Conservation (phyloP, 2,888 invertebrate genomes). For the Eulithis testata region DNA sequence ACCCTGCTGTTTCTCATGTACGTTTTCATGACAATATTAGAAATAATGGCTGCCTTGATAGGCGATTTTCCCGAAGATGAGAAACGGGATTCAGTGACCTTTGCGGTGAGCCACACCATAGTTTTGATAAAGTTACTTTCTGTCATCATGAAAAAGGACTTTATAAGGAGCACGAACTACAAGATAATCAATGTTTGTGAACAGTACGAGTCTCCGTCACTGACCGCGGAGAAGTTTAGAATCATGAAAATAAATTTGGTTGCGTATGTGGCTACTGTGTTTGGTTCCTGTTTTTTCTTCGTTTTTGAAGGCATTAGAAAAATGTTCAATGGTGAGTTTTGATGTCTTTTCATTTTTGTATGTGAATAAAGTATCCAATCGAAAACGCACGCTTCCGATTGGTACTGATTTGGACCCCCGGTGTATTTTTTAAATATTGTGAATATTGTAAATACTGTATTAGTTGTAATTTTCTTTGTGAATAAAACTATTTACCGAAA, state of each 20-base stretch:
- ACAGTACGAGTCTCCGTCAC: conserved; percentile 55
- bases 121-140: conserved; percentile 69
- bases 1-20: conserved; percentile 57
- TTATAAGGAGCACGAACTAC: conserved; percentile 59
- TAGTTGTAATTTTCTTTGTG: no score
- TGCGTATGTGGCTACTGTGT: conserved; percentile 61
- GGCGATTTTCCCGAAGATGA: conserved; percentile 73
- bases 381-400: background rate
- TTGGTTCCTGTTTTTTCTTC: conserved; percentile 59
- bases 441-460: no score
- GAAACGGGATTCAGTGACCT: conserved; percentile 68
- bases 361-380: background rate
- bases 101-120: conserved; percentile 71
- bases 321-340: conserved; percentile 54
- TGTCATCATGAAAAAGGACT: conserved; percentile 59
- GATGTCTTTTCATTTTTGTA: no score
- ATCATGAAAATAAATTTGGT: conserved; percentile 67
- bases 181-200: conserved; percentile 65
- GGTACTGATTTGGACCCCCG: no score
- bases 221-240: conserved; percentile 63
- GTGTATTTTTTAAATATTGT: no score
- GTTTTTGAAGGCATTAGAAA: conserved; percentile 71
- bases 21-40: conserved; percentile 66
- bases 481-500: background rate
- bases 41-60: conserved; percentile 65